A percentile compares a stretch with the other conserved stretches of the same genome.
Evolutionary conservation across 2,888 invertebrate species (phyloP).

Genomic region (Portevinia maculata): DNA sequence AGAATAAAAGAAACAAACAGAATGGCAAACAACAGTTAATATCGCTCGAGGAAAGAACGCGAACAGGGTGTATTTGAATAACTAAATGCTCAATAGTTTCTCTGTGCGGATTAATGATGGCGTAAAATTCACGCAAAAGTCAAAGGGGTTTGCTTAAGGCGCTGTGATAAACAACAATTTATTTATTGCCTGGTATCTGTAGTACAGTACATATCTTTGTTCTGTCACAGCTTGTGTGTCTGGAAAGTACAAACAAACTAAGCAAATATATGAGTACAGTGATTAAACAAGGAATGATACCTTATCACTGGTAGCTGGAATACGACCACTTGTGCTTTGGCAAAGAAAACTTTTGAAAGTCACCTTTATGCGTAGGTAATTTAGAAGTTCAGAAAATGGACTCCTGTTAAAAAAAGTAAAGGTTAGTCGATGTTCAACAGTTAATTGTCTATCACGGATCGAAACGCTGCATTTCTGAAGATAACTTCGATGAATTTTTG

Average conservation of each 20-base stretch:
- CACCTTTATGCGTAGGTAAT: neutral
- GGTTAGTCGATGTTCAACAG: too few species aligned
- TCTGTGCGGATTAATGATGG: neutral
- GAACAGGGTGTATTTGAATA: neutral
- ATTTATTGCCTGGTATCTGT: slow-evolving; percentile 1
- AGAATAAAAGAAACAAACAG: neutral
- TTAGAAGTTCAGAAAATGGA: too few species aligned
- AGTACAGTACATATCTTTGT: neutral
- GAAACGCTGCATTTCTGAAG: too few species aligned
- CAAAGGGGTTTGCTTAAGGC: neutral
- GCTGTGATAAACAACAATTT: neutral
- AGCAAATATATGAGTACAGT: neutral
- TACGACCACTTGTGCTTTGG: neutral
- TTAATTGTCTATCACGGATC: too few species aligned
- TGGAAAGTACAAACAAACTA: neutral
- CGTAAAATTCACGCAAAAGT: neutral
- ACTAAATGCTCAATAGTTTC: slow-evolving; percentile 1
- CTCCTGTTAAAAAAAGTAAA: too few species aligned
- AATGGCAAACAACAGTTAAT: neutral
- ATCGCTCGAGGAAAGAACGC: neutral
- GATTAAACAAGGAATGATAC: neutral
- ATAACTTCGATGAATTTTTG: too few species aligned
- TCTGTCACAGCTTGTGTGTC: neutral
- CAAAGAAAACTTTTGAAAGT: neutral
- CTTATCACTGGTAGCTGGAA: neutral